phyloP scores from a whole-genome alignment of 2,888 invertebrate species.

The Chalcosyrphus nemorum region DNA sequence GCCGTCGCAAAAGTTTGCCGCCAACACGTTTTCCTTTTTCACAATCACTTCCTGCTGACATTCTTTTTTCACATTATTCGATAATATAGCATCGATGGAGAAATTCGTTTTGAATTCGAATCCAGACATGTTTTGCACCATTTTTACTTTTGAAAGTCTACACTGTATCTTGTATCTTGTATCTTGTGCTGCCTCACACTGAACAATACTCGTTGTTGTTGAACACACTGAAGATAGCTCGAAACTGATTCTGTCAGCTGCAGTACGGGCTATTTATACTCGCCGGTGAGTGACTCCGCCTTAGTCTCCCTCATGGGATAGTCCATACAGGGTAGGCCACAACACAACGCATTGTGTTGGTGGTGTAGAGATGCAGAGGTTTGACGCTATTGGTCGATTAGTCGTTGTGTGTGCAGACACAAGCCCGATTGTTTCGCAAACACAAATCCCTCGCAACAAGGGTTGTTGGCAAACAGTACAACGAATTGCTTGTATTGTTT shows the following conservation, averaged over 20 bases:
- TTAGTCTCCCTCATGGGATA: conserved; percentile 59
- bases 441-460: conserved; percentile 67
- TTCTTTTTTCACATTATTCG: conserved; percentile 82
- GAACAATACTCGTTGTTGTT: conserved; percentile 46
- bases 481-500: conserved; percentile 72
- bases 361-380: conserved; percentile 49
- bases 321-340: conserved; percentile 60
- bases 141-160: conserved; percentile 74
- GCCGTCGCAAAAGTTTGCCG: conserved; percentile 74
- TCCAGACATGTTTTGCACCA: conserved; percentile 79
- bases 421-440: conserved; percentile 67
- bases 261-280: conserved; percentile 78
- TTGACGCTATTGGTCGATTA: conserved; percentile 64
- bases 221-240: conserved; percentile 74
- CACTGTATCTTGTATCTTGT: conserved; percentile 41
- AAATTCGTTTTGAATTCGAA: conserved; percentile 87
- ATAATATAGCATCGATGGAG: conserved; percentile 90
- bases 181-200: too few species aligned
- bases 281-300: conserved; percentile 75
- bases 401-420: conserved; percentile 57
- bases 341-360: conserved; percentile 4
- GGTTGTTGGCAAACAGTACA: conserved; percentile 70
- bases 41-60: conserved; percentile 66
- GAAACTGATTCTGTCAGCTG: conserved; percentile 77
- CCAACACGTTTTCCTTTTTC: conserved; percentile 63